phyloP scores from a whole-genome alignment of 1,140 invertebrate species.

The Pemphigus obesinymphae region DNA sequence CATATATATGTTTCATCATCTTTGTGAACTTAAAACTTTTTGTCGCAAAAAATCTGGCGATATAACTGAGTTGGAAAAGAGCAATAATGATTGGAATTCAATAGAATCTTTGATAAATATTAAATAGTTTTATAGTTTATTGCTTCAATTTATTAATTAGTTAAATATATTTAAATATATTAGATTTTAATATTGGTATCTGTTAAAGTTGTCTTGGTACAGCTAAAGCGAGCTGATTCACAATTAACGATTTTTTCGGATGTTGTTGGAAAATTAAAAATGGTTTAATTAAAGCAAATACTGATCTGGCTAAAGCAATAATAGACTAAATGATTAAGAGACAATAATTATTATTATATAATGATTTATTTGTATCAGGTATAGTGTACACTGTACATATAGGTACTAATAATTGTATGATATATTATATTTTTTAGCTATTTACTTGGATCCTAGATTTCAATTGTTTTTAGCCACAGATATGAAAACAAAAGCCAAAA shows the following conservation, averaged over 20 bases:
- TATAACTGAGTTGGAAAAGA: background rate
- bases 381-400: no score
- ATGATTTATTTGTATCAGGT: no score
- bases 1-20: background rate
- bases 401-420: no score
- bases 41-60: background rate
- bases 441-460: no score
- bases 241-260: background rate
- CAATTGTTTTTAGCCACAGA: no score
- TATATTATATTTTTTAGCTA: no score
- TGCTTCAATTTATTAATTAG: background rate
- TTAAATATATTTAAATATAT: background rate
- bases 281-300: background rate
- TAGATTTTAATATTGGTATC: background rate
- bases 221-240: background rate
- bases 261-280: background rate
- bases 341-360: no score
- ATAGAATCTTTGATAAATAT: background rate
- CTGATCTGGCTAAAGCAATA: no score
- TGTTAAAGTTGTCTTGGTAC: no score
- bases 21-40: background rate
- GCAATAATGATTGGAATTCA: background rate
- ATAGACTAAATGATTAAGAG: no score
- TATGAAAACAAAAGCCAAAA: no score
- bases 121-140: background rate